phyloP scores from a whole-genome alignment of 2,113 vertebrate species.

The Dermatemys mawii region DNA sequence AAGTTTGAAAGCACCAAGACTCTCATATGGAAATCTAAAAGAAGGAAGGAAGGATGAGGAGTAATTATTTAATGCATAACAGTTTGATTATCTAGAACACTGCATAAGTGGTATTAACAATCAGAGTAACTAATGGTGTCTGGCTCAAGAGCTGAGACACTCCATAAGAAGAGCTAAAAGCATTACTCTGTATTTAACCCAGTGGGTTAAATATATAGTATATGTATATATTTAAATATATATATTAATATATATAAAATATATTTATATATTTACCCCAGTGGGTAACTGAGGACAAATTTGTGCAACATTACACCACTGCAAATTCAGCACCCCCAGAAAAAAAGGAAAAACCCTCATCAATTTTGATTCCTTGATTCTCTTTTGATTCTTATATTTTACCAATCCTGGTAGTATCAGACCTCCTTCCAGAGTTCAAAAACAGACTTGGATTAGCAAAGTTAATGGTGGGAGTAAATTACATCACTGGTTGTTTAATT shows the following conservation, averaged over 20 bases:
- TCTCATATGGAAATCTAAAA: background rate
- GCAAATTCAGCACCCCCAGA: background rate
- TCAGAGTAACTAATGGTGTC: background rate
- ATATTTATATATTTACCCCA: background rate
- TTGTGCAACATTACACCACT: background rate
- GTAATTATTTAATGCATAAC: background rate
- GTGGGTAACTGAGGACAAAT: background rate
- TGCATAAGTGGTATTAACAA: background rate
- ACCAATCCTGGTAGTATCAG: background rate
- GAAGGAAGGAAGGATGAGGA: background rate
- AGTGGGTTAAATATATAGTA: too few relatives aligned
- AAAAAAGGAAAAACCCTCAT: background rate
- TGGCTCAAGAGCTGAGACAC: background rate
- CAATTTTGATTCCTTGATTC: background rate
- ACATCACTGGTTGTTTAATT: background rate
- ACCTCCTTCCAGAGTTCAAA: background rate
- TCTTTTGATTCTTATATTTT: background rate
- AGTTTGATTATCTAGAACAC: background rate
- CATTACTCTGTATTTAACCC: background rate
- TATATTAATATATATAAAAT: too few relatives aligned
- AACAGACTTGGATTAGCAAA: background rate
- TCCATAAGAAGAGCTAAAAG: background rate
- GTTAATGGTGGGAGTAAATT: background rate
- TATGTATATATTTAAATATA: too few relatives aligned
- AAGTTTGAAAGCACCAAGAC: background rate